Conservation (phyloP, 2,113 vertebrate species). For the Poicephalus gulielmi region DNA sequence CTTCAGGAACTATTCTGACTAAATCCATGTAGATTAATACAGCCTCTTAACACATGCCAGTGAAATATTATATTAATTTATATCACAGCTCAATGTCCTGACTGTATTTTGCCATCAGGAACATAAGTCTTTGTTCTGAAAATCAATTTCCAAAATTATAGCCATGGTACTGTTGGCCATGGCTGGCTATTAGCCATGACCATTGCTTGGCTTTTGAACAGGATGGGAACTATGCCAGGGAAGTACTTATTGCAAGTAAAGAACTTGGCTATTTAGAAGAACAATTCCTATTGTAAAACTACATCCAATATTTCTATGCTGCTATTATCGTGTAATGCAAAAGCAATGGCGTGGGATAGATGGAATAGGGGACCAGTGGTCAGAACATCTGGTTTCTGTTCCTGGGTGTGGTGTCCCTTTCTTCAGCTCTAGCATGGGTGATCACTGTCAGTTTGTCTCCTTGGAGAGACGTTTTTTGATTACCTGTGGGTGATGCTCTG, state of each 20-base stretch:
- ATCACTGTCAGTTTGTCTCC: neutral
- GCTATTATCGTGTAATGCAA: neutral
- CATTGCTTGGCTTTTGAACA: neutral
- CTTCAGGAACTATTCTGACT: neutral
- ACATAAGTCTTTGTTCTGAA: neutral
- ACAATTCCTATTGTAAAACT: neutral
- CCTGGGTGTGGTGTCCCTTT: neutral
- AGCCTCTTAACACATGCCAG: neutral
- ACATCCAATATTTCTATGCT: neutral
- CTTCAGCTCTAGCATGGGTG: accelerated
- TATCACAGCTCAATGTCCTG: neutral
- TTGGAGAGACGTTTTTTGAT: neutral
- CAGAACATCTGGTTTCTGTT: neutral
- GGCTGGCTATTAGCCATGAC: neutral
- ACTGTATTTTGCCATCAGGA: neutral
- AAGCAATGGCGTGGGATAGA: neutral
- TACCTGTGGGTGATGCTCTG: neutral
- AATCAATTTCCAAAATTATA: neutral
- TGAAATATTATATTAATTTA: neutral
- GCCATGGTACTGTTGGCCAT: neutral
- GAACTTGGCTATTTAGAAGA: neutral
- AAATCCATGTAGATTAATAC: neutral
- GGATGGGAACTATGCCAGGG: neutral
- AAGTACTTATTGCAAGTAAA: neutral
- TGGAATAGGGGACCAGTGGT: neutral